Conservation (phyloP, 2,797 vertebrate genomes). For the Prionace glauca region DNA sequence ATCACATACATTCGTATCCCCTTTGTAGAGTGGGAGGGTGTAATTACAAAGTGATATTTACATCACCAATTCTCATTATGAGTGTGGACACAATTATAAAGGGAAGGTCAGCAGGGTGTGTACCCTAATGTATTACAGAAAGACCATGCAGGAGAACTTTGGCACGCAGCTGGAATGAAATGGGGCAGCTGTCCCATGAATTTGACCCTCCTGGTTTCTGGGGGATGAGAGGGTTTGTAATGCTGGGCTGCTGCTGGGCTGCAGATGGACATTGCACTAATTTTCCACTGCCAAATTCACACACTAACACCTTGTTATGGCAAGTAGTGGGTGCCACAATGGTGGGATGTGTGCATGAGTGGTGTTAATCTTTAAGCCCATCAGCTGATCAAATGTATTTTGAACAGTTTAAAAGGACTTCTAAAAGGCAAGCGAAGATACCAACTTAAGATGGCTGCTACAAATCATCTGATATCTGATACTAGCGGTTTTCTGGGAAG, state of each 20-base stretch:
- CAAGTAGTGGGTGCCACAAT: background rate
- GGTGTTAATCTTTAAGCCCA: too few species aligned
- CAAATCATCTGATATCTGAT: too few species aligned
- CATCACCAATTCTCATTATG: background rate
- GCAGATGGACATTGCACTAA: background rate
- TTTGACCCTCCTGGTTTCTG: background rate
- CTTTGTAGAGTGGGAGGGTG: background rate
- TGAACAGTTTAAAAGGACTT: too few species aligned
- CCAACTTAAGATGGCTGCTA: too few species aligned
- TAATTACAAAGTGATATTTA: background rate
- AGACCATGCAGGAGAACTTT: background rate
- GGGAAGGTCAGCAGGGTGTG: background rate
- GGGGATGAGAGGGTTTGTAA: background rate
- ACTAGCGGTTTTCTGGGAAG: too few species aligned
- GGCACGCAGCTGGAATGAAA: background rate
- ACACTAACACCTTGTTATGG: background rate
- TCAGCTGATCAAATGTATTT: too few species aligned
- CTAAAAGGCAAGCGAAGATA: too few species aligned
- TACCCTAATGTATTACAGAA: background rate
- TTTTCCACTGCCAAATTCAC: background rate
- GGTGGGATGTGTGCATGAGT: too few species aligned
- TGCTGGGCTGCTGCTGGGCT: background rate
- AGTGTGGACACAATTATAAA: background rate
- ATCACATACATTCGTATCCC: background rate
- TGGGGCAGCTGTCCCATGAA: background rate